These are phyloP conservation scores for Triplophysa dalaica DNA, from an alignment of 2,113 vertebrate genomes.

Conservation along the genomic window DNA sequence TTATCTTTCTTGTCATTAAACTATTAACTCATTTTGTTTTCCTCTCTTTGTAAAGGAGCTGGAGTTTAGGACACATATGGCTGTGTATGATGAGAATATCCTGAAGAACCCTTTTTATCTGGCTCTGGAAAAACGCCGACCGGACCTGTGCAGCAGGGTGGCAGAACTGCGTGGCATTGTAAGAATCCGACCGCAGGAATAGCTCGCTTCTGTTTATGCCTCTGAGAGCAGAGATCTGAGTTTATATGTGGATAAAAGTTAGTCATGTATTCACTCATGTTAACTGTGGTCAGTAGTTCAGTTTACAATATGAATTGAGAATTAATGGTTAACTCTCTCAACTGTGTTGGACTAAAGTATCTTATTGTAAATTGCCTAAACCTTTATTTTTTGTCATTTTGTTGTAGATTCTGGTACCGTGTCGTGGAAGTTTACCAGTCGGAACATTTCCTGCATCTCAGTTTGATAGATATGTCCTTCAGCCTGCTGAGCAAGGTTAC, in stretches of 20 bases:
- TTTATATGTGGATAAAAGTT: neutral
- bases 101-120: constrained; percentile 93
- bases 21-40: neutral
- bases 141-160: constrained; percentile 84
- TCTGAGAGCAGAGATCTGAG: neutral
- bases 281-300: constrained; percentile 5
- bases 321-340: too few relatives aligned
- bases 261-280: constrained; percentile 26
- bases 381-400: neutral
- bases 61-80: constrained; percentile 83
- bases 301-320: too few relatives aligned
- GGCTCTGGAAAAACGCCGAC: constrained; percentile 86
- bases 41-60: constrained; percentile 53
- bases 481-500: constrained; percentile 79
- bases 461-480: constrained; percentile 89
- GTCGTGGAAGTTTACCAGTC: constrained; percentile 81
- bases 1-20: neutral
- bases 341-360: too few relatives aligned
- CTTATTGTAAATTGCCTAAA: too few relatives aligned
- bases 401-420: constrained; percentile 86
- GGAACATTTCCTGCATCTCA: constrained; percentile 73
- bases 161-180: constrained; percentile 84
- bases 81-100: constrained; percentile 96
- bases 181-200: neutral
- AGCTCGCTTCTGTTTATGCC: too few relatives aligned